These are phyloP conservation scores for Pristionchus entomophagus DNA, from an alignment of 2,888 invertebrate species.

Conservation along the genomic window DNA sequence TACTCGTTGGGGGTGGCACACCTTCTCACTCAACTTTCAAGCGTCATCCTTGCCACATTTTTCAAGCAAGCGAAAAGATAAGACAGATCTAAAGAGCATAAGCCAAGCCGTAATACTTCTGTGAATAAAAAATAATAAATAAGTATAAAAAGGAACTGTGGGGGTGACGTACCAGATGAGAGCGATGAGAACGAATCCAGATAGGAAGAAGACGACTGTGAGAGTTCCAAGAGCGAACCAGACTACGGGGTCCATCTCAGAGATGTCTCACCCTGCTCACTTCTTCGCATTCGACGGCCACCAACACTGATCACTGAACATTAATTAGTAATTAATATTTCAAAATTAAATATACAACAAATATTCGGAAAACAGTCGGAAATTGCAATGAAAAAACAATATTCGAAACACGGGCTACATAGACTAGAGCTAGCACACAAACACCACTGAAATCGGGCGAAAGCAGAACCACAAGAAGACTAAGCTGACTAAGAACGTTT, in stretches of 20 bases:
- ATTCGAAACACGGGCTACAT: neutral
- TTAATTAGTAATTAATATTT: too few relatives aligned
- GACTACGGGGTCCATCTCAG: constrained; percentile 83
- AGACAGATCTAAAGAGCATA: neutral
- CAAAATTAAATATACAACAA: too few relatives aligned
- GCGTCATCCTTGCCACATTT: neutral
- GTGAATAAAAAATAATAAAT: too few relatives aligned
- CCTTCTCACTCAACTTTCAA: neutral
- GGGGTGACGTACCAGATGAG: constrained; percentile 52
- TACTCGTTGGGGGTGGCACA: neutral
- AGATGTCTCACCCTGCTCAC: neutral
- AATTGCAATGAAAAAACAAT: neutral
- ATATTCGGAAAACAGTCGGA: neutral
- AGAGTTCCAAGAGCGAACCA: constrained; percentile 83
- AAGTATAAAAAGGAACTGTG: too few relatives aligned
- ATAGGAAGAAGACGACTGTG: constrained; percentile 83
- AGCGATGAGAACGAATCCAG: constrained; percentile 82
- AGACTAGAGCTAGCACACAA: neutral
- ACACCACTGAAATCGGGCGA: neutral
- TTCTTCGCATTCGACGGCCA: constrained; percentile 27
- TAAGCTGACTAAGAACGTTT: neutral
- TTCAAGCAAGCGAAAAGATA: neutral
- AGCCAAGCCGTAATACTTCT: neutral
- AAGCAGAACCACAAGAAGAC: neutral
- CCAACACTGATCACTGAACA: neutral